These are phyloP conservation scores for Stigmatopora argus DNA, from an alignment of 2,113 vertebrate genomes.

Conservation along the genomic window DNA sequence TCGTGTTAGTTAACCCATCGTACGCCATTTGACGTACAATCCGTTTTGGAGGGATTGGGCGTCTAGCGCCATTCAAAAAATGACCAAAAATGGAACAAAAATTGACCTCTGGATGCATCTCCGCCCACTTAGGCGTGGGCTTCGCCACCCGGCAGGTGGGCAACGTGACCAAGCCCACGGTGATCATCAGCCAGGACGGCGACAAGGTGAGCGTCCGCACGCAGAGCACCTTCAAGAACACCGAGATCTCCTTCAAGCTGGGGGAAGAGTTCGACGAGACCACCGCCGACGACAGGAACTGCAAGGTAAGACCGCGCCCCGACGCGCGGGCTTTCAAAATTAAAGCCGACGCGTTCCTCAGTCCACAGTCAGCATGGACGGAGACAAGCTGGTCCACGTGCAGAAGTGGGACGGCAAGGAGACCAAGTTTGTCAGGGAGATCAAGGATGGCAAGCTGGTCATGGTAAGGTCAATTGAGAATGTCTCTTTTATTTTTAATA, in stretches of 20 bases:
- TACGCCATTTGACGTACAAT: too few relatives aligned
- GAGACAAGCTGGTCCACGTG: constrained; percentile 83
- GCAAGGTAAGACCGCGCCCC: constrained; percentile 76
- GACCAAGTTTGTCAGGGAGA: constrained; percentile 84
- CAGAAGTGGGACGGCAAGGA: constrained; percentile 96
- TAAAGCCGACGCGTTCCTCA: constrained; percentile 40
- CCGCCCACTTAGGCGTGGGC: constrained; percentile 74
- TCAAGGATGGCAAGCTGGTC: constrained; percentile 86
- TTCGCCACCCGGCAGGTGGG: constrained; percentile 88
- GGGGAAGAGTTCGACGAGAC: constrained; percentile 90
- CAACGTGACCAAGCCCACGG: constrained; percentile 87
- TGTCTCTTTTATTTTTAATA: too few relatives aligned
- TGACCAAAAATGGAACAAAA: too few relatives aligned
- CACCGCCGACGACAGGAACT: constrained; percentile 85
- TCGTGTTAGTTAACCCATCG: too few relatives aligned
- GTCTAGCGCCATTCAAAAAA: too few relatives aligned
- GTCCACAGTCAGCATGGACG: constrained; percentile 85
- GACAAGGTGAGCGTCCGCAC: constrained; percentile 81
- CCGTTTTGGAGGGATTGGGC: too few relatives aligned
- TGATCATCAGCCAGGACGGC: constrained; percentile 84
- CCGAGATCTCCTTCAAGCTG: constrained; percentile 85
- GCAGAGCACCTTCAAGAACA: constrained; percentile 89
- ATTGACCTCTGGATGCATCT: background rate
- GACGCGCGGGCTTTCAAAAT: too few relatives aligned
- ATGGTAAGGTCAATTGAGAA: constrained; percentile 74